phyloP scores from a whole-genome alignment of 2,888 invertebrate genomes.

The Blastobasis lacticolella region DNA sequence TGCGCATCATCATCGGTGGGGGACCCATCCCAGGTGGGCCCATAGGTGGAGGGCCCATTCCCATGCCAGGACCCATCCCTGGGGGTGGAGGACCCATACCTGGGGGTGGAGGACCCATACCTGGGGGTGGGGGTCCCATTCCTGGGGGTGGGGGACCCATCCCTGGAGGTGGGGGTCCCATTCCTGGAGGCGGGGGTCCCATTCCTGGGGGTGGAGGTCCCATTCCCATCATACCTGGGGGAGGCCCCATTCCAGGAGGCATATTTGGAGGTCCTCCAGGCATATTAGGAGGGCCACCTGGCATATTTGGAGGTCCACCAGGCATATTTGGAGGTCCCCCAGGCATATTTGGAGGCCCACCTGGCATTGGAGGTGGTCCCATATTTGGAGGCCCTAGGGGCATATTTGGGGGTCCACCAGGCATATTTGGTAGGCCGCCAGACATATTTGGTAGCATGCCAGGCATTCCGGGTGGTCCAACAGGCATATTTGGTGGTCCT shows the following conservation, averaged over 20 bases:
- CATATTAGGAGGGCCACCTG: too few relatives aligned
- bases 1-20: constrained; percentile 30
- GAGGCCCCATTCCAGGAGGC: constrained; percentile 6
- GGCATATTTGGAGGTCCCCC: constrained; percentile 2
- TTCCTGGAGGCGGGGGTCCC: constrained; percentile 43
- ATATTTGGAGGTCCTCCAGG: not conserved
- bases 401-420: constrained; percentile 19
- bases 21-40: constrained; percentile 38
- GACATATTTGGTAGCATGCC: constrained; percentile 26
- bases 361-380: constrained; percentile 6
- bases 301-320: not conserved
- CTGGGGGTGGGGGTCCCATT: constrained; percentile 21
- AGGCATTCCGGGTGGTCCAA: not conserved
- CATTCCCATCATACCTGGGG: constrained; percentile 13
- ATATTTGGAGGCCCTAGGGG: constrained; percentile 14
- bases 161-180: constrained; percentile 28
- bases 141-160: constrained; percentile 27
- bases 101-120: constrained; percentile 18
- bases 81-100: constrained; percentile 30
- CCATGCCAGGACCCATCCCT: constrained; percentile 28
- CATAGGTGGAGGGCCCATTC: constrained; percentile 28
- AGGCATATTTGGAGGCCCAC: constrained; percentile 8
- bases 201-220: constrained; percentile 20
- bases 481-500: not conserved
- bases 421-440: constrained; percentile 11